Conservation (phyloP, 2,888 invertebrate genomes). For the Colostygia pectinataria region DNA sequence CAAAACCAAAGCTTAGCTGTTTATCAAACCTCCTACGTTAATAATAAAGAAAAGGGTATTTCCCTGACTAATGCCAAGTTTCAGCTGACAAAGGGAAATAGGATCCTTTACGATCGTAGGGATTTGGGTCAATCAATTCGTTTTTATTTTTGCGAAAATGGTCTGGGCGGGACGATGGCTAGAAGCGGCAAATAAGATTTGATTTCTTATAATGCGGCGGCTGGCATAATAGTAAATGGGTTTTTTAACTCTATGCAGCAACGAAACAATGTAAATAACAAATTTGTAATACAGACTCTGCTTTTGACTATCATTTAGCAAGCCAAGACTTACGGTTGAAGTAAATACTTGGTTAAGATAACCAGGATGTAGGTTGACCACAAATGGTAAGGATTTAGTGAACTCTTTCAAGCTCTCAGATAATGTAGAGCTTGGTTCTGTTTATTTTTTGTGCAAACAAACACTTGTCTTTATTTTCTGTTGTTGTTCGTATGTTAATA, state of each 20-base stretch:
- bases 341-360: background rate
- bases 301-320: background rate
- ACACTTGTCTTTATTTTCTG: background rate
- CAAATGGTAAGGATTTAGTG: conserved; percentile 8
- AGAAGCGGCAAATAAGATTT: conserved; percentile 5
- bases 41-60: conserved; percentile 53
- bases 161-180: conserved; percentile 16
- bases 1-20: conserved; percentile 52
- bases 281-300: too few relatives aligned
- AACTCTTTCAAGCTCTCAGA: conserved; percentile 2
- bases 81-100: conserved; percentile 64
- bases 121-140: conserved; percentile 69
- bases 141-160: conserved; percentile 46
- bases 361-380: background rate
- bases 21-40: conserved; percentile 35
- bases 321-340: too few relatives aligned
- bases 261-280: background rate
- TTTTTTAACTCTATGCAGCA: background rate
- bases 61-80: conserved; percentile 59
- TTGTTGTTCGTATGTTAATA: too few relatives aligned
- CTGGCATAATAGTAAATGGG: background rate
- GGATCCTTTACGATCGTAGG: conserved; percentile 52
- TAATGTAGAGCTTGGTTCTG: background rate
- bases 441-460: background rate
- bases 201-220: background rate